Evolutionary conservation across 1,140 invertebrate genomes (phyloP).

Genomic region (Thaumatotibia leucotreta): DNA sequence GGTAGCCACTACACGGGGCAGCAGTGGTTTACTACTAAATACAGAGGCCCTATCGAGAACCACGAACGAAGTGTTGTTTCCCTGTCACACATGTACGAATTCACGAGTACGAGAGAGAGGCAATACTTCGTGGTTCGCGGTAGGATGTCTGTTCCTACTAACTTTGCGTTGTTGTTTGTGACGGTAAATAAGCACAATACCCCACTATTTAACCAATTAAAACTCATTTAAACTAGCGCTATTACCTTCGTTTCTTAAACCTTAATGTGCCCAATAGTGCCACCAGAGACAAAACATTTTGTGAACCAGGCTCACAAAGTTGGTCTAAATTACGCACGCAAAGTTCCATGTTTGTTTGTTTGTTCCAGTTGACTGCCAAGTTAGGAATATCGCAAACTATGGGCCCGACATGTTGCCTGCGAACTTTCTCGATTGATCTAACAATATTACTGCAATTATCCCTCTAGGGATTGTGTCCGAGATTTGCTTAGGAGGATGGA

Average conservation of each 20-base stretch:
- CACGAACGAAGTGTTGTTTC: no score
- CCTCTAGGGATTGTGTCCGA: constrained; percentile 4
- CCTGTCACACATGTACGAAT: no score
- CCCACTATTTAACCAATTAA: not conserved
- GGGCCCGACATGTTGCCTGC: constrained; percentile 21
- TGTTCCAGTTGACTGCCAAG: constrained; percentile 25
- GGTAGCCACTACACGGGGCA: no score
- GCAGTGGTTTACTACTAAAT: no score
- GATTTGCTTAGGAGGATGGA: not conserved
- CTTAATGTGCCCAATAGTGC: not conserved
- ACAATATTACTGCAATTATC: constrained; percentile 28
- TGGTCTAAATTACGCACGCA: constrained; percentile 39
- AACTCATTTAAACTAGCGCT: not conserved
- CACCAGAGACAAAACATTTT: constrained; percentile 6
- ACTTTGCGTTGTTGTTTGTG: no score
- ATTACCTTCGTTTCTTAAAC: not conserved
- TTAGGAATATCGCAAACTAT: constrained; percentile 22
- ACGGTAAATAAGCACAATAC: no score
- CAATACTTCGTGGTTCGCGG: no score
- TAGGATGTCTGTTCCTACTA: no score
- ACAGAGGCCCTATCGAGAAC: no score
- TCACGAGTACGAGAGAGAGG: no score
- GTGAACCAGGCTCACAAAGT: constrained; percentile 1
- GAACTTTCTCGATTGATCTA: constrained; percentile 29
- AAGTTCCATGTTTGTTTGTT: constrained; percentile 45